A percentile compares a stretch with the other conserved stretches of the same genome.
Conservation (phyloP, 2,888 invertebrate species). For the Agrochola circellaris region DNA sequence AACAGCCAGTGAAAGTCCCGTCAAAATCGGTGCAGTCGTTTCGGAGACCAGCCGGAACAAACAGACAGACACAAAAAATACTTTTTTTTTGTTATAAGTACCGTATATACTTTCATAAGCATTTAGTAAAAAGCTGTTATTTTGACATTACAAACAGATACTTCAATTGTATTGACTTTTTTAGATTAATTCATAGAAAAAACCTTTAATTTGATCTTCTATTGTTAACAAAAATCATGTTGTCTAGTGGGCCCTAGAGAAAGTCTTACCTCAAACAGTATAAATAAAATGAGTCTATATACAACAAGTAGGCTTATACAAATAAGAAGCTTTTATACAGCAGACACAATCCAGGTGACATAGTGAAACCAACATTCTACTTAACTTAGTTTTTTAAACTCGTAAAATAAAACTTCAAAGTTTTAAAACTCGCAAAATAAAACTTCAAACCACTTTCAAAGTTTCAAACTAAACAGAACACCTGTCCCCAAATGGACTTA, state of each 20-base stretch:
- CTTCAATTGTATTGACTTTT: too few relatives aligned
- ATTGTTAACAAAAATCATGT: background rate
- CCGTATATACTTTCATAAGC: too few relatives aligned
- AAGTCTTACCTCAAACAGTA: background rate
- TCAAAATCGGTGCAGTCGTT: too few relatives aligned
- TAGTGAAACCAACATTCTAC: background rate
- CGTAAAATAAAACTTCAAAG: slow-evolving; percentile 22
- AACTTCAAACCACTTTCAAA: slow-evolving; percentile 17
- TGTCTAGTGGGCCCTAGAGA: background rate
- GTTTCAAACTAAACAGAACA: slow-evolving; percentile 30
- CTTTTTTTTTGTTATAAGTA: too few relatives aligned
- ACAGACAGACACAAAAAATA: too few relatives aligned
- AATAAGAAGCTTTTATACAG: background rate
- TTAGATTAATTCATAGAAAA: background rate
- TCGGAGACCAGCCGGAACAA: too few relatives aligned
- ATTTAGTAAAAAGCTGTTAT: too few relatives aligned
- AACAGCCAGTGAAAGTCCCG: too few relatives aligned
- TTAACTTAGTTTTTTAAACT: slow-evolving; percentile 8
- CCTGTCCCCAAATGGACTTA: slow-evolving; percentile 51
- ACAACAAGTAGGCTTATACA: background rate
- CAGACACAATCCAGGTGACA: background rate
- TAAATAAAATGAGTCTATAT: background rate
- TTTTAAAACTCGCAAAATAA: slow-evolving; percentile 14
- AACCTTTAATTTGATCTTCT: background rate
- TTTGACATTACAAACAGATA: too few relatives aligned